Evolutionary conservation across 1,140 invertebrate genomes (phyloP), one percentile per base, ranked within the genome.

Genomic region (Protaetia brevitarsis): DNA sequence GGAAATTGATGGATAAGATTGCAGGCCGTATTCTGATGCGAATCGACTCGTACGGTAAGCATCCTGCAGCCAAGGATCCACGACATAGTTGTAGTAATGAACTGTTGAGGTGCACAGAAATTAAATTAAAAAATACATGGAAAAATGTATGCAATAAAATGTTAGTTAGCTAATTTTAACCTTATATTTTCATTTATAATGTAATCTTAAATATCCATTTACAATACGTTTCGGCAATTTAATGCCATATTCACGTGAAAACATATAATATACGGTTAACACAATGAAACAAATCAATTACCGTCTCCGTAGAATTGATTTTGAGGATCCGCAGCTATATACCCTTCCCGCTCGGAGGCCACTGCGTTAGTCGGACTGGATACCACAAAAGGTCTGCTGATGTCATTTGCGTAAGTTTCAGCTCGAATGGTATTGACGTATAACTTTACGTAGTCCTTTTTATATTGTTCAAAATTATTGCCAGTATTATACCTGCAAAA

Each of bases 331-430:
- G 79, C 62, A 0, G 92, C 85, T 27, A 84, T 77, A 73, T 89
- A 94, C 7, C 89, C 89, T 77, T 94, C 88, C 69, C 83, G 74
- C 69, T 89, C 88, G 0, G 89, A 89, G 74, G 90, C 82, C 0
- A 85, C 70, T 3, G 95, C 97, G 81, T 99, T 98, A 0, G 91
- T 91, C 1, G 97, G 97, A 81, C 95, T 98, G 0, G 96, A 98
- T 0, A 88, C 82, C 0, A 97, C 73, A 76, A 88, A 96, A 0
- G 86, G 81, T 68, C 92, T 80, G 0, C 79, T 80, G 0, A 79
- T 74, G 80, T 95, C 88, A 69, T 88, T 79, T 63, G 79, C 69
- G 19, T 82, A 68, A 0, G 94, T 86, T 34, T 90, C 83, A 1
- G 82, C 81, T 70, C 86, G 85, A 0, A 98, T 88, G 0, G 88